Evolutionary conservation across 2,797 vertebrate species (phyloP).

Genomic region (Melanotaenia pygmaea): DNA sequence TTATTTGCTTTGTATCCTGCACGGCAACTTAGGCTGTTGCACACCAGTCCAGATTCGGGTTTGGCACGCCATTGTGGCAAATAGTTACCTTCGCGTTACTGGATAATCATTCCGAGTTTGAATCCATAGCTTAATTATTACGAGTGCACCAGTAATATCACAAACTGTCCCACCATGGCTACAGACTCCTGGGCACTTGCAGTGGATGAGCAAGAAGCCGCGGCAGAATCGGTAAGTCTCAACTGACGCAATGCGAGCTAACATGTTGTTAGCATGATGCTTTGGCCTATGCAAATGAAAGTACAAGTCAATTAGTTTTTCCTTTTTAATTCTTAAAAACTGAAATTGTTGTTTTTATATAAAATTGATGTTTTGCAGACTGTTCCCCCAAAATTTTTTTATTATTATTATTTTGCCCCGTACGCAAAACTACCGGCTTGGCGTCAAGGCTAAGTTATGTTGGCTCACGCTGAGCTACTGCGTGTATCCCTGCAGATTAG

Average conservation of each 20-base stretch:
- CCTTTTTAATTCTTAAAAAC: rapidly evolving
- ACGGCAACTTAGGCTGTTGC: conserved; percentile 56
- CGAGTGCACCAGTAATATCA: conserved; percentile 12
- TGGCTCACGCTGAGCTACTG: conserved; percentile 35
- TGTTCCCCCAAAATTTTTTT: not conserved
- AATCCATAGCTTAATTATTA: not conserved
- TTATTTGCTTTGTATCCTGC: conserved; percentile 9
- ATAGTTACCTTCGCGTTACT: conserved; percentile 45
- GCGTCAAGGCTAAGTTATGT: conserved; percentile 21
- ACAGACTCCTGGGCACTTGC: conserved; percentile 96
- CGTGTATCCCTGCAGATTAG: conserved; percentile 39
- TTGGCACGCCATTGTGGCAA: conserved; percentile 79
- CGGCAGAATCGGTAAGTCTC: conserved; percentile 88
- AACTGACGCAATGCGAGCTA: conserved; percentile 71
- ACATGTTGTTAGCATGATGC: conserved; percentile 58
- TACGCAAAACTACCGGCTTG: conserved; percentile 24
- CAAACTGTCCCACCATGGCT: conserved; percentile 81
- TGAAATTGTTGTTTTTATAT: rapidly evolving
- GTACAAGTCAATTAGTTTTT: not conserved
- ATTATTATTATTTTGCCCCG: not conserved
- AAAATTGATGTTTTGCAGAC: rapidly evolving
- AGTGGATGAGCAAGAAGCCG: conserved; percentile 94
- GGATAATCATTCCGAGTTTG: not conserved
- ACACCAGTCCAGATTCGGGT: conserved; percentile 31
- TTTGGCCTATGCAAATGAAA: conserved; percentile 28